A percentile compares a stretch with the other conserved stretches of the same genome.
phyloP scores from a whole-genome alignment of 2,113 vertebrate genomes.

The Glaucomys volans region DNA sequence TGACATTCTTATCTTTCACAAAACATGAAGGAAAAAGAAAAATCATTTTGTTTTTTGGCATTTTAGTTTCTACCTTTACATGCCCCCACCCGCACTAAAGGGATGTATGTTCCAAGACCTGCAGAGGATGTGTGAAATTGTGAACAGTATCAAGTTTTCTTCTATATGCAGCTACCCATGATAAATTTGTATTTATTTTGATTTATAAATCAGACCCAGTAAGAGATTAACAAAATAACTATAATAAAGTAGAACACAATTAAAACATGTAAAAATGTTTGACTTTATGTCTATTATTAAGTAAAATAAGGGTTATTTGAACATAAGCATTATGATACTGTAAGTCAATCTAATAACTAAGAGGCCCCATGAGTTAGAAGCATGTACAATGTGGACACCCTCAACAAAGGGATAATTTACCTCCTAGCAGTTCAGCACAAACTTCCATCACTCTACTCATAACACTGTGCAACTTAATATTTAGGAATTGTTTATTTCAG shows the following conservation, averaged over 20 bases:
- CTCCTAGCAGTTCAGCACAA: background rate
- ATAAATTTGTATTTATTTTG: constrained; percentile 6
- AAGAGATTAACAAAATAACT: background rate
- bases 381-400: background rate
- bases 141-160: background rate
- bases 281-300: background rate
- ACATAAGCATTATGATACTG: background rate
- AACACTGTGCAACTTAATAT: background rate
- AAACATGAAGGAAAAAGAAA: background rate
- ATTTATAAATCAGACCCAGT: background rate
- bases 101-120: background rate
- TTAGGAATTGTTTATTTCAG: background rate
- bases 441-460: background rate
- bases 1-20: constrained; percentile 5
- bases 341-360: background rate
- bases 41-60: background rate
- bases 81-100: background rate
- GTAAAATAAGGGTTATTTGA: background rate
- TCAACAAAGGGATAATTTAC: background rate
- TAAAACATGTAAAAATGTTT: background rate
- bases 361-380: background rate
- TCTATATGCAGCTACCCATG: background rate
- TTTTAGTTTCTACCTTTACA: background rate
- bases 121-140: background rate
- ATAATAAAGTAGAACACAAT: background rate